phyloP scores from a whole-genome alignment of 2,888 invertebrate species.

The Hetaerina titia region DNA sequence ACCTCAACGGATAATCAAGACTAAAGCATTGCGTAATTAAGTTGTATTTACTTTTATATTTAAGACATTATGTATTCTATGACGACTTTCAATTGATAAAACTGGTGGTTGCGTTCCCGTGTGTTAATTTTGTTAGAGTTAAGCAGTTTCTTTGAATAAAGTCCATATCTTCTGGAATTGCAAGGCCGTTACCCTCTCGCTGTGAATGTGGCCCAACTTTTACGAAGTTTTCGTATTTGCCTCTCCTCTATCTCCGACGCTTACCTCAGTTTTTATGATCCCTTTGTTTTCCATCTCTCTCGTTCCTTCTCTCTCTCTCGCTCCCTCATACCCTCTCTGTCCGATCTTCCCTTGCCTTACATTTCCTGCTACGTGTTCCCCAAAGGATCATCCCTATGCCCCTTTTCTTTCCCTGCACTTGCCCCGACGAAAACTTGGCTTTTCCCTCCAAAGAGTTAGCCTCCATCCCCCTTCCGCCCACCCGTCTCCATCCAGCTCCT shows the following conservation, averaged over 20 bases:
- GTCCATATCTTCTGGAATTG: not conserved
- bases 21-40: no score
- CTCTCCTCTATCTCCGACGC: not conserved
- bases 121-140: not conserved
- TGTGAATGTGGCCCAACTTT: slow-evolving; percentile 16
- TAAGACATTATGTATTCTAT: no score
- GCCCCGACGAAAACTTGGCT: not conserved
- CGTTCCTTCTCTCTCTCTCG: not conserved
- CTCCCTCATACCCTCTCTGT: not conserved
- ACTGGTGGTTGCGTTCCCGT: not conserved
- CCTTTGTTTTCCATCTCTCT: not conserved
- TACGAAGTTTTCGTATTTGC: slow-evolving; percentile 36
- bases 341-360: not conserved
- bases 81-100: no score
- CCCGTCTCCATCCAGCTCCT: not conserved
- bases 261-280: not conserved
- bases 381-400: not conserved
- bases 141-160: not conserved
- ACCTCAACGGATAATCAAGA: no score
- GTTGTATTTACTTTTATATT: no score
- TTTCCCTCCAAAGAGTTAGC: not conserved
- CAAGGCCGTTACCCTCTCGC: not conserved
- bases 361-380: not conserved
- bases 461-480: not conserved
- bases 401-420: not conserved